Evolutionary conservation across 2,888 invertebrate genomes (phyloP).

Genomic region (Melieria crassipennis): DNA sequence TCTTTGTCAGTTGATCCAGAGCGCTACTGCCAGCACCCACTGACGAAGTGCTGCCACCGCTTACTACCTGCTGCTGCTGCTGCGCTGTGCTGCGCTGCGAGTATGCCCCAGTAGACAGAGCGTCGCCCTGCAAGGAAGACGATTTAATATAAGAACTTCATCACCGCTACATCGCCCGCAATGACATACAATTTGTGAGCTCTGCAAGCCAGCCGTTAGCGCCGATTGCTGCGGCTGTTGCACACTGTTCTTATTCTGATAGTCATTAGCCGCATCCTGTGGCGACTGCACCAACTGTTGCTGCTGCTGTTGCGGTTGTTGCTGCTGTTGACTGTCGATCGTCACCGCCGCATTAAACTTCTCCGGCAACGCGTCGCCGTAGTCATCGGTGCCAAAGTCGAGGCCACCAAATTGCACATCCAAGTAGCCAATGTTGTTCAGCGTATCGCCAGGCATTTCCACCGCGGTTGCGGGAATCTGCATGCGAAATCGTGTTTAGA

Average conservation of each 20-base stretch:
- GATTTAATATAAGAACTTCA: neutral
- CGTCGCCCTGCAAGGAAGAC: slow-evolving; percentile 53
- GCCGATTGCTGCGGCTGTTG: slow-evolving; percentile 51
- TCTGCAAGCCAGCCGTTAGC: slow-evolving; percentile 58
- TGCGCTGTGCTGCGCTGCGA: slow-evolving; percentile 55
- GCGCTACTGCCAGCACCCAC: slow-evolving; percentile 51
- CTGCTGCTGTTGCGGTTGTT: slow-evolving; percentile 48
- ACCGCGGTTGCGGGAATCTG: slow-evolving; percentile 94
- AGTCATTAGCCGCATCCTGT: slow-evolving; percentile 57
- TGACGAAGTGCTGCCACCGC: slow-evolving; percentile 42
- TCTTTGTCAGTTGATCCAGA: slow-evolving; percentile 63
- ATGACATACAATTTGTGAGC: slow-evolving; percentile 62
- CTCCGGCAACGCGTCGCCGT: slow-evolving; percentile 63
- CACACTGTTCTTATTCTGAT: slow-evolving; percentile 58
- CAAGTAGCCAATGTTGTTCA: slow-evolving; percentile 77
- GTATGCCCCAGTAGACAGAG: slow-evolving; percentile 57
- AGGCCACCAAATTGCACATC: slow-evolving; percentile 95
- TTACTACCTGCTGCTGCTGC: slow-evolving; percentile 46
- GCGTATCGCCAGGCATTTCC: slow-evolving; percentile 93
- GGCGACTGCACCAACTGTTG: slow-evolving; percentile 46
- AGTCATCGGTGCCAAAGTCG: slow-evolving; percentile 73
- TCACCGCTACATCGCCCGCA: neutral
- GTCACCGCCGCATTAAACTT: slow-evolving; percentile 62
- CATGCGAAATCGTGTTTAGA: slow-evolving; percentile 2
- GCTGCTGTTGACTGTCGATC: slow-evolving; percentile 60